phyloP scores from a whole-genome alignment of 1,140 invertebrate genomes.

The Drosophila santomea region DNA sequence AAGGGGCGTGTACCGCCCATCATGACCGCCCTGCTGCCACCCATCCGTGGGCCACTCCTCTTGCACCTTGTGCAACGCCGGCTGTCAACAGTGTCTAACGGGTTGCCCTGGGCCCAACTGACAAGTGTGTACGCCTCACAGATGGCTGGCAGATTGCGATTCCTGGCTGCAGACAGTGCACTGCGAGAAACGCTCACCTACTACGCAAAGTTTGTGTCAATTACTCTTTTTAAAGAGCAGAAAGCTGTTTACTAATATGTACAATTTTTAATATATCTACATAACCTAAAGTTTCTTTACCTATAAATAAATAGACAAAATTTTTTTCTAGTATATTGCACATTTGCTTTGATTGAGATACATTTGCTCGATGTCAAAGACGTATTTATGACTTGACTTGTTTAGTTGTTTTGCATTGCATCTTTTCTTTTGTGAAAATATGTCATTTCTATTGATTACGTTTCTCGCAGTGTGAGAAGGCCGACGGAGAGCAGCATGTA shows the following conservation, averaged over 20 bases:
- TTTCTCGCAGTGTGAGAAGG: conserved; percentile 14
- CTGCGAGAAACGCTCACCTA: background rate
- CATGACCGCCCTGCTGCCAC: background rate
- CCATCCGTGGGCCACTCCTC: background rate
- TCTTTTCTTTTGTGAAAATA: too few relatives aligned
- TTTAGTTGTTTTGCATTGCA: too few relatives aligned
- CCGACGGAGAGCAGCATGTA: conserved; percentile 27
- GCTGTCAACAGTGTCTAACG: conserved; percentile 79
- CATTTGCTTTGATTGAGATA: too few relatives aligned
- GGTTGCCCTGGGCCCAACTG: conserved; percentile 56
- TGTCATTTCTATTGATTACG: background rate
- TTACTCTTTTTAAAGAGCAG: too few relatives aligned
- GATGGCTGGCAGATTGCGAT: conserved; percentile 68
- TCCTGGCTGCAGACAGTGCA: conserved; percentile 3
- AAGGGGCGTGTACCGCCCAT: conserved; percentile 26
- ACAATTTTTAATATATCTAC: too few relatives aligned
- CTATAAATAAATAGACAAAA: too few relatives aligned
- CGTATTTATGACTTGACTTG: too few relatives aligned
- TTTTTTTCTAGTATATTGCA: too few relatives aligned
- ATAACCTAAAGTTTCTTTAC: too few relatives aligned
- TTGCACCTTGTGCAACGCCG: conserved; percentile 54
- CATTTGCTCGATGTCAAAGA: too few relatives aligned
- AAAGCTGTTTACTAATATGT: too few relatives aligned
- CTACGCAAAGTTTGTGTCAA: too few relatives aligned
- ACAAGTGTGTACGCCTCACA: conserved; percentile 80